Evolutionary conservation across 2,888 invertebrate genomes (phyloP).

Genomic region (Galerucella pusilla): DNA sequence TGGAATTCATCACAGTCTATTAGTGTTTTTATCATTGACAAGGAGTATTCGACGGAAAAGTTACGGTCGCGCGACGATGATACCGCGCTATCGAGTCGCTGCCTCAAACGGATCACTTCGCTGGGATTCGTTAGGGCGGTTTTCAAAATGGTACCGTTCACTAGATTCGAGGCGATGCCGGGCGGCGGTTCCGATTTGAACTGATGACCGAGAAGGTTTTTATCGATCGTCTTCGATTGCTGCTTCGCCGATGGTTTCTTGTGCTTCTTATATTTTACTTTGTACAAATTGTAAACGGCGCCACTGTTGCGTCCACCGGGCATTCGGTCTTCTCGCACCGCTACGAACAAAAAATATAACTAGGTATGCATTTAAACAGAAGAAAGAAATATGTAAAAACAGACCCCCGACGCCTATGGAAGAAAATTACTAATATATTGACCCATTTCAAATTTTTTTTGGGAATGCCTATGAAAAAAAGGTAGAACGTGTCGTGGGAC

Average conservation of each 20-base stretch:
- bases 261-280: conserved; percentile 98
- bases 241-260: conserved; percentile 77
- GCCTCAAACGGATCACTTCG: conserved; percentile 89
- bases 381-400: background rate
- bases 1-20: conserved; percentile 98
- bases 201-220: conserved; percentile 56
- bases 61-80: conserved; percentile 85
- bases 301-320: conserved; percentile 99
- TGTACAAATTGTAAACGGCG: conserved; percentile 98
- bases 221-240: conserved; percentile 58
- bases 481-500: too few species aligned
- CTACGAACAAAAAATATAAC: conserved; percentile 65
- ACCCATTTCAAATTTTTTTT: too few species aligned
- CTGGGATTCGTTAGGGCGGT: conserved; percentile 95
- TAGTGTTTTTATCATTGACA: conserved; percentile 90
- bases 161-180: conserved; percentile 78
- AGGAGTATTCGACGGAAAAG: conserved; percentile 84
- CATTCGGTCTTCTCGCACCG: conserved; percentile 99
- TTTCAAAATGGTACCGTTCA: conserved; percentile 93
- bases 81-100: conserved; percentile 88
- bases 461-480: too few species aligned
- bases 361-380: background rate
- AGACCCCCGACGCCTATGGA: too few species aligned
- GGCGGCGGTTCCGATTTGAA: conserved; percentile 56
- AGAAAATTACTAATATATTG: too few species aligned